Evolutionary conservation across 2,797 vertebrate species (phyloP), one percentile per base, ranked within the genome.

Genomic region (Spinus olivaceus): DNA sequence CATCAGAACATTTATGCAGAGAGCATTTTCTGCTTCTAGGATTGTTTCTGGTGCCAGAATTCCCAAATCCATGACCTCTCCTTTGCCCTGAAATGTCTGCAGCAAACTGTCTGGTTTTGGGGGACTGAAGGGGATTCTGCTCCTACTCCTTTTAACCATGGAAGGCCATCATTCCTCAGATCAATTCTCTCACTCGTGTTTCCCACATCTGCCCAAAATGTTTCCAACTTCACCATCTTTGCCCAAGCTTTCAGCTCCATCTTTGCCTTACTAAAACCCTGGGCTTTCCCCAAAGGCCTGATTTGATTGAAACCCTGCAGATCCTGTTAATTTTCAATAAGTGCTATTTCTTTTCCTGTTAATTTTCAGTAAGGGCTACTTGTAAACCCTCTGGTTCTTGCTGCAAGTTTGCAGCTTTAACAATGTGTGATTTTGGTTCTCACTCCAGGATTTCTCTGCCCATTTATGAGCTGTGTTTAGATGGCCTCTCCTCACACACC

Each of bases 181-280:
- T 53, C 28, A 73, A 73, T 78, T 53, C 18, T 33, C 54, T 51
- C 5, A 2, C 6, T 61, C 3, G 3, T 66, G 23, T 41, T 57
- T 33, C 53, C 27, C 35, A 37, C 24, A 74, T 12, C 28, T 69
- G 25, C 50, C 25, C 0, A 0, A 71, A 46, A 14, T 20, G 7
- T 56, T 81, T 65, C 8, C 44, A 42, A 3, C 6, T 67, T 78
- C 51, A 35, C 14, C 8, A 14, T 24, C 51, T 67, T 65, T 28
- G 18, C 46, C 46, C 23, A 73, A 44, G 14, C 37, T 66, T 65
- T 46, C 51, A 57, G 30, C 39, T 53, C 47, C 19, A 12, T 15
- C 32, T 66, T 66, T 46, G 30, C 11, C n/a, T 85, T 53, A 27
- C 13, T 46, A 32, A 61, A 81, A 64, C 7, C 47, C 2, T 47